These are phyloP conservation scores for Arctocebus calabarensis DNA, from an alignment of 2,797 vertebrate genomes.

Conservation along the genomic window DNA sequence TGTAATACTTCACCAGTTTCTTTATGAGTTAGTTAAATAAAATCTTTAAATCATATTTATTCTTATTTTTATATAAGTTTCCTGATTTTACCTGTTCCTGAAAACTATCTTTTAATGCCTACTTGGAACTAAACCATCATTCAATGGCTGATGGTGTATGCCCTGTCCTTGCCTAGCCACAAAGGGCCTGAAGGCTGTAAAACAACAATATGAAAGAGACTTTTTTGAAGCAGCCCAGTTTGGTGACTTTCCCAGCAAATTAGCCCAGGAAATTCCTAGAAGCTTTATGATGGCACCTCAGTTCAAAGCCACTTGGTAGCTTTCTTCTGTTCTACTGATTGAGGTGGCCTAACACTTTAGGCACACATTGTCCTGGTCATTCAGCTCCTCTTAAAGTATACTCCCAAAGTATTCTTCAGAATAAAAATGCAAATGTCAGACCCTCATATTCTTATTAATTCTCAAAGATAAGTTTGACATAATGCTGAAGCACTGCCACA, in stretches of 20 bases:
- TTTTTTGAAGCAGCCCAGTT: neutral
- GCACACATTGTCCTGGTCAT: neutral
- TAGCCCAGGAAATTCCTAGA: neutral
- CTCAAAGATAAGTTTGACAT: neutral
- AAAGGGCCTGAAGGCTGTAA: neutral
- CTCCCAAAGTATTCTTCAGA: neutral
- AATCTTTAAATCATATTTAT: neutral
- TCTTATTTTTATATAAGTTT: conserved; percentile 15
- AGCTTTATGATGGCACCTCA: neutral
- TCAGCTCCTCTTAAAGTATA: neutral
- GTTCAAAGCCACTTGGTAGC: neutral
- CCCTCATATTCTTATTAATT: neutral
- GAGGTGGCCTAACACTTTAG: neutral
- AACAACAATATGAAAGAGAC: neutral
- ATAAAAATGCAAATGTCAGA: neutral
- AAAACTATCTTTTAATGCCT: conserved; percentile 26
- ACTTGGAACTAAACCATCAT: conserved; percentile 11
- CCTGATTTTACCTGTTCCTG: conserved; percentile 24
- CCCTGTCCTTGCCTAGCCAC: neutral
- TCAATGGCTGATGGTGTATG: neutral
- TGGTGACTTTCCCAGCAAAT: neutral
- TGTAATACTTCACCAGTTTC: conserved; percentile 17
- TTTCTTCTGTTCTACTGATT: conserved; percentile 12
- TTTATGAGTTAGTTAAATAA: conserved; percentile 47
- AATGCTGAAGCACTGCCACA: neutral